Base-by-base conservation (phyloP, 2,888 invertebrate species). In the Dryobotodes eremita region DNA sequence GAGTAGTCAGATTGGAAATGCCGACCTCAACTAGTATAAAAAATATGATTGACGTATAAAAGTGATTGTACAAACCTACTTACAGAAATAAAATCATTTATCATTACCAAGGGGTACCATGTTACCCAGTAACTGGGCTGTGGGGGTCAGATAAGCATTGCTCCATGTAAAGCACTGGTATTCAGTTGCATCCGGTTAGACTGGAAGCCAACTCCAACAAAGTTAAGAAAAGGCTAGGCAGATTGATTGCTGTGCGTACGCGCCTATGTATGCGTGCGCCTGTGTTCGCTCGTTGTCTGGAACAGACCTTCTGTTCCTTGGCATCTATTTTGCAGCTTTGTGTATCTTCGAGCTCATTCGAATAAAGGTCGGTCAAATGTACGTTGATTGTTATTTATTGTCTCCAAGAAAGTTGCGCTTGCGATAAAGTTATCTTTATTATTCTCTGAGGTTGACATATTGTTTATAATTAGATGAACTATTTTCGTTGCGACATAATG, bases 341-440 rank as follows among this genome's bases (percentile, higher is more conserved):
- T 46, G 46, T 79, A 80, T 65, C 77, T 77, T 55, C 50, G 77
- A 57, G 46, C n/a, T 71, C 64, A 83, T 72, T 80, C 71, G 85
- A 36, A 87, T 85, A 89, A 75, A 83, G 82, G 72, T 83, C 66
- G 82, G 89, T 87, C 82, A 85, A 72, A 89, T 77, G 83, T 81
- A 78, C 69, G 68, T 71, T 75, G 80, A 83, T 88, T 86, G 82
- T 83, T 74, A 83, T 68, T 82, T 82, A 84, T 83, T 83, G 80
- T 83, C 84, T n/a, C 81, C 79, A 73, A 89, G 88, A 83, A 85
- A 84, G 87, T 76, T 74, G 87, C 88, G 84, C 88, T 87, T 80
- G 81, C 87, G 89, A 90, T 91, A 92, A 84, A 71, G 68, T 7
- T 82, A 76, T 83, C 77, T 79, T 79, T 82, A 85, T 77, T 83